Evolutionary conservation across 2,888 invertebrate species (phyloP), one percentile per base, ranked within the genome.

Genomic region (Nezara viridula): DNA sequence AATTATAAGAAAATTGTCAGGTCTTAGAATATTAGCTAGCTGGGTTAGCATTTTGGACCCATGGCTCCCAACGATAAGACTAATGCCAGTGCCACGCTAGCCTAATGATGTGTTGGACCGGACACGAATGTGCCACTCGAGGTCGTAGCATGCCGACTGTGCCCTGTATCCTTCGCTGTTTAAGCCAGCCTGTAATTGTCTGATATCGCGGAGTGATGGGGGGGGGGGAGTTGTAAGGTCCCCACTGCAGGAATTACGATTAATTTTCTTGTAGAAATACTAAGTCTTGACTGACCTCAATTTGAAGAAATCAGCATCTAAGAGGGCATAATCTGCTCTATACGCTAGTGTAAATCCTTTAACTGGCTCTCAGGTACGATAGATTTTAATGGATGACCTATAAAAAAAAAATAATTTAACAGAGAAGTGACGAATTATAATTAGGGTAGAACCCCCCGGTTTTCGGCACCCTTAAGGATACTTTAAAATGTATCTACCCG

Each of bases 1-100:
- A 60, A 27, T 60, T 60, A 60, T 60, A 27, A 60, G 27, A 32
- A 60, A 60, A 60, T 60, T 60, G 60, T 32, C 60, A 60, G 60
- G 12, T 60, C 27, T 27, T 16, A 27, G 60, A 60, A 32, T 5
- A 60, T 60, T 60, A 60, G 5, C 27, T 6, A 0, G 27, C 32
- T 14, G 60, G 6, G 60, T 60, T 32, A 60, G 60, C 27, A 60
- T 27, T 60, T 60, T 16, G 27, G 55, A 55, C 55, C 55, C 55
- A 50, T 0, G 21, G n/a, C 55, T n/a, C 12, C n/a, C 12, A 16
- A n/a, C 55, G 60, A 60, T 60, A 60, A 60, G 60, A 32, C 60
- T 60, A 60, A 60, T 60, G 60, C 16, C 27, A 6, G 32, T 19
- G 60, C 5, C 27, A 55, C 32, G 60, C 60, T 5, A 16, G 3